phyloP scores from a whole-genome alignment of 53 echinoderm and acorn worm genomes.

The Zoroaster sp. region DNA sequence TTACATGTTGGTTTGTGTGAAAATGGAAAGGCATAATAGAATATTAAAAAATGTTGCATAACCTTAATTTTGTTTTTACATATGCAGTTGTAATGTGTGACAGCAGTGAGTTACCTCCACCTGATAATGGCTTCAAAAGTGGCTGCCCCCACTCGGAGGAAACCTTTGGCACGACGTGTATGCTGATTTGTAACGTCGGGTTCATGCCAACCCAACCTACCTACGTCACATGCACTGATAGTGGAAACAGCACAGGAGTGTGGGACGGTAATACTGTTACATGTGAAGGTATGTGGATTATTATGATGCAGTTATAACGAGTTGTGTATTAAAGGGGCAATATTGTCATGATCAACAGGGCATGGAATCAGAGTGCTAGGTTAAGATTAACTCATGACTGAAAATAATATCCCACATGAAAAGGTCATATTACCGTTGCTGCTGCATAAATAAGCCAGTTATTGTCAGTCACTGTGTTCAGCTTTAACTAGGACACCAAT shows the following conservation, averaged over 20 bases:
- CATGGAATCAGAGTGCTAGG: no score
- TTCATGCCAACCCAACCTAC: slow-evolving; percentile 70
- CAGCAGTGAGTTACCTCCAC: slow-evolving; percentile 68
- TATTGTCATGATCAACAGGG: not conserved
- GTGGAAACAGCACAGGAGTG: slow-evolving; percentile 62
- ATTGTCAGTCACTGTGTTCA: not conserved
- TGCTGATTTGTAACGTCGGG: slow-evolving; percentile 63
- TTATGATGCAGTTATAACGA: not conserved
- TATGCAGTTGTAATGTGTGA: slow-evolving; percentile 69
- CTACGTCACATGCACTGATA: slow-evolving; percentile 60
- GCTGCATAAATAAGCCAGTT: no score
- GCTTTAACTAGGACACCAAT: no score
- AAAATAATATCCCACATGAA: not conserved
- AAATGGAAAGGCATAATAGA: no score
- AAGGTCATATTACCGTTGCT: not conserved
- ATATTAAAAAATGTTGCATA: not conserved
- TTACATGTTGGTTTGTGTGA: no score
- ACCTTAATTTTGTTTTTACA: not conserved
- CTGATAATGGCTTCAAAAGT: slow-evolving; percentile 70
- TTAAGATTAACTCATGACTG: no score
- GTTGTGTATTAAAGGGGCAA: not conserved
- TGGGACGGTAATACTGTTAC: slow-evolving; percentile 68
- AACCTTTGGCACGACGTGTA: slow-evolving; percentile 58
- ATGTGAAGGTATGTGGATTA: slow-evolving; percentile 66
- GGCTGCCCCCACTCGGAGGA: slow-evolving; percentile 55